Conservation (phyloP, 2,113 vertebrate species). For the Atlantisia rogersi region DNA sequence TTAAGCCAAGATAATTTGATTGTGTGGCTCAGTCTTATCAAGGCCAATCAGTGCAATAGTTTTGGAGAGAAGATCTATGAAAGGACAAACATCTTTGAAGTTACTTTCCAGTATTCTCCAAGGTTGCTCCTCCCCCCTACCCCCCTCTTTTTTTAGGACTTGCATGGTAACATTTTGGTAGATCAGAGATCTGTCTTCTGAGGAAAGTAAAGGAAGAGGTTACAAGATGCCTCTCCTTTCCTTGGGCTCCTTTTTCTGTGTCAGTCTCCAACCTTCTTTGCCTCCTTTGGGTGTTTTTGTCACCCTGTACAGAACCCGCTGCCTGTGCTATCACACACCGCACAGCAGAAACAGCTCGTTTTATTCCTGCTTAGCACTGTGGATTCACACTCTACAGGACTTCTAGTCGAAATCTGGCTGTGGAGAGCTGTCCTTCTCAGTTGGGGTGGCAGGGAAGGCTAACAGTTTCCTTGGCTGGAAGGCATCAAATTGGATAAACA, state of each 20-base stretch:
- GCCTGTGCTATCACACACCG: fast-evolving
- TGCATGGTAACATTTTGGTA: background rate
- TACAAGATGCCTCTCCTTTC: background rate
- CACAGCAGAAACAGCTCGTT: background rate
- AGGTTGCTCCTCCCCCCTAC: background rate
- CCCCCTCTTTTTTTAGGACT: background rate
- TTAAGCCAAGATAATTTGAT: constrained; percentile 20
- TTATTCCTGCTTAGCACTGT: constrained; percentile 11
- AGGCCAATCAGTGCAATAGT: background rate
- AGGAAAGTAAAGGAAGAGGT: background rate
- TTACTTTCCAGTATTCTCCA: background rate
- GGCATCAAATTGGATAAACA: constrained; percentile 56
- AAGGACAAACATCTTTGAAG: background rate
- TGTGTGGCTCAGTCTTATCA: background rate
- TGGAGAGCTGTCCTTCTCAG: constrained; percentile 42
- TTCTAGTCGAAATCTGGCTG: constrained; percentile 7
- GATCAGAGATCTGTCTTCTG: background rate
- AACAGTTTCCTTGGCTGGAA: constrained; percentile 37
- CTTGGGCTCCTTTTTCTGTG: background rate
- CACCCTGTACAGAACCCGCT: background rate
- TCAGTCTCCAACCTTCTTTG: background rate
- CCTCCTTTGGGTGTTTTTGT: background rate
- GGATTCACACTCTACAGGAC: constrained; percentile 16
- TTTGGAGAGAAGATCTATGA: background rate
- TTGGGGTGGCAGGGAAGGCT: constrained; percentile 20